Conservation (phyloP, 2,888 invertebrate genomes). For the Drosophila meridiana region DNA sequence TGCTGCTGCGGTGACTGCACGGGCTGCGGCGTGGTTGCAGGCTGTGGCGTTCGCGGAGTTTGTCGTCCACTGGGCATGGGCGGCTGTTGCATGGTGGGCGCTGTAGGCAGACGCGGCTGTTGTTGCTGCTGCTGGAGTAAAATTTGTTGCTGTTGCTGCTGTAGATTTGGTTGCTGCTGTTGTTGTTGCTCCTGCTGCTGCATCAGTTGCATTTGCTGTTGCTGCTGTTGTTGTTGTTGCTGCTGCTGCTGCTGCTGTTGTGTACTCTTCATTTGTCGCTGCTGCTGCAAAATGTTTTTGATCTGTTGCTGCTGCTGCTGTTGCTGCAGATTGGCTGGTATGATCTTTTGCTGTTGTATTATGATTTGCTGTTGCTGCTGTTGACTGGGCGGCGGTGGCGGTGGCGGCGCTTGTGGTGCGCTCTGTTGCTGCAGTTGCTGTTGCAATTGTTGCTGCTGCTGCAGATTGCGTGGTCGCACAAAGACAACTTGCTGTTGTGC, state of each 20-base stretch:
- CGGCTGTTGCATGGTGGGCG: constrained; percentile 71
- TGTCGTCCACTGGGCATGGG: constrained; percentile 78
- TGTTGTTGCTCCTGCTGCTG: constrained; percentile 48
- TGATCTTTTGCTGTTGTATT: constrained; percentile 82
- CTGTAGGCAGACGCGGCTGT: constrained; percentile 58
- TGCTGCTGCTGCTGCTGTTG: constrained; percentile 64
- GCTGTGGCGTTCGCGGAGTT: constrained; percentile 80
- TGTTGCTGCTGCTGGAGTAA: constrained; percentile 58
- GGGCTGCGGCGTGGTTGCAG: constrained; percentile 81
- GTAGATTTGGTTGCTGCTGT: not conserved
- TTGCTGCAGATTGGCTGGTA: constrained; percentile 74
- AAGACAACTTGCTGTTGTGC: constrained; percentile 81
- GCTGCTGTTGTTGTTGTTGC: constrained; percentile 68
- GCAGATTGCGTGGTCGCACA: constrained; percentile 76
- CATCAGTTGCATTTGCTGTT: constrained; percentile 55
- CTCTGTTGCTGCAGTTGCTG: constrained; percentile 73
- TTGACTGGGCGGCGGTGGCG: constrained; percentile 54
- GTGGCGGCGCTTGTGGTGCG: constrained; percentile 70
- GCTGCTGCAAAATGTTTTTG: constrained; percentile 71
- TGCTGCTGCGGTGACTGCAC: constrained; percentile 82
- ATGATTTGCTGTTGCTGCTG: constrained; percentile 79
- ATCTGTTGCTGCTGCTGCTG: constrained; percentile 72
- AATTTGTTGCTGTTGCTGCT: constrained; percentile 54
- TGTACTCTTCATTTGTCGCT: constrained; percentile 61
- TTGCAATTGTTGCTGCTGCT: constrained; percentile 62